Conservation (phyloP, 2,797 vertebrate genomes). For the Hydrolagus colliei region DNA sequence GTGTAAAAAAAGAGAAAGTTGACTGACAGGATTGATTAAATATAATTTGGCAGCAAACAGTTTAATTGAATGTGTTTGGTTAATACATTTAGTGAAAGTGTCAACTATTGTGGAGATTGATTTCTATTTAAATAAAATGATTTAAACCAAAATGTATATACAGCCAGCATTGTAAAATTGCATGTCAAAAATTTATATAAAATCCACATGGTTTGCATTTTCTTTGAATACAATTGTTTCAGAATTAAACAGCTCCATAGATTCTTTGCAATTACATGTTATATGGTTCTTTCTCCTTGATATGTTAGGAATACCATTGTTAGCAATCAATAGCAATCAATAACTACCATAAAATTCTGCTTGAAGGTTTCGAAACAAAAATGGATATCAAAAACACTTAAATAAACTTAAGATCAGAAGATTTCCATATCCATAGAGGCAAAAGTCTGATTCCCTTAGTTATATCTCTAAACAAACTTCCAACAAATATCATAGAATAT, state of each 20-base stretch:
- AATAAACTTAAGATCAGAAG: no score
- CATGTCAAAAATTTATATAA: constrained; percentile 2
- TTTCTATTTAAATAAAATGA: background rate
- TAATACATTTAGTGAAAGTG: background rate
- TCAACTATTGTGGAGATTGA: background rate
- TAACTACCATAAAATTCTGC: background rate
- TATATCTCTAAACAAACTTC: constrained; percentile 5
- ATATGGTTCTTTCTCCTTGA: background rate
- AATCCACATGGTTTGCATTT: background rate
- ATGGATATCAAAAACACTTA: background rate
- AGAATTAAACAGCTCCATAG: background rate
- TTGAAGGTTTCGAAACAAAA: background rate
- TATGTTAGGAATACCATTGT: background rate
- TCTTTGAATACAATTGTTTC: background rate
- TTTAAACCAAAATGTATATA: background rate
- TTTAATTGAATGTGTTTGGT: no score
- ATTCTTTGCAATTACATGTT: no score
- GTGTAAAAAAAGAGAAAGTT: background rate
- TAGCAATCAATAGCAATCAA: background rate
- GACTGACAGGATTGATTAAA: no score
- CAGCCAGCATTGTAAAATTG: background rate
- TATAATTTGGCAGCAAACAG: no score
- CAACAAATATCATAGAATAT: constrained; percentile 11
- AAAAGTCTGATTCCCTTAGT: constrained; percentile 11
- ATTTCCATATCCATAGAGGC: constrained; percentile 1